Evolutionary conservation across 1,140 invertebrate genomes (phyloP), one percentile per base, ranked within the genome.

Genomic region (Riptortus pedestris): DNA sequence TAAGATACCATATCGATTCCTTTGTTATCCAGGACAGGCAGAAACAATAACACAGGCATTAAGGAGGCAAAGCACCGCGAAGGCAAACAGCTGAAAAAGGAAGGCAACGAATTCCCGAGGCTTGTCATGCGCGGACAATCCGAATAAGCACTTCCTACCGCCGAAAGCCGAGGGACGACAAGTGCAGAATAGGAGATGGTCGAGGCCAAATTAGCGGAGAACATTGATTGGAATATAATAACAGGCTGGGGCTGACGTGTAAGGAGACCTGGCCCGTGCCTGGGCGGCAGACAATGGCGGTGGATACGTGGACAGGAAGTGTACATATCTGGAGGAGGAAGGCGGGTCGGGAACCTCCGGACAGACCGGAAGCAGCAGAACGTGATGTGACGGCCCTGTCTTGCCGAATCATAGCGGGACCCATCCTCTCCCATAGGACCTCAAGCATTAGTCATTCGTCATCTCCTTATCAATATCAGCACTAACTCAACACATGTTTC

Each of bases 191-290:
- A 18, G 3, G 20, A 16, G 14, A 26, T 22, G 24, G 24, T 16
- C 18, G 20, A 26, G 24, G 51, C 51, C 18, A 22, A 22, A 55
- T 55, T 55, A 55, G 51, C 24, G 18, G 18, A 24, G 51, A 55
- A 55, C 51, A 55, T 55, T 26, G 51, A 55, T 55, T 55, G 24
- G 51, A 55, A 55, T 55, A 55, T 55, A 55, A 22, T 55, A 55
- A 55, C 51, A 55, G 51, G 14, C 3, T 12, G 51, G 20, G 1
- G 51, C 51, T 24, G 51, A 55, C 20, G 51, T 5, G 14, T 38
- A 38, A 38, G 31, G 31, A n/a, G n/a, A n/a, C n/a, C 18, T 47
- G 45, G 45, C 18, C 16, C 24, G 24, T 14, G 51, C 24, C 51
- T 18, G 51, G 51, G 51, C 26, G 51, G 51, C 31, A 7, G 31